Evolutionary conservation across 2,888 invertebrate species (phyloP), one percentile per base, ranked within the genome.

Genomic region (Flabesymbios commensalis): DNA sequence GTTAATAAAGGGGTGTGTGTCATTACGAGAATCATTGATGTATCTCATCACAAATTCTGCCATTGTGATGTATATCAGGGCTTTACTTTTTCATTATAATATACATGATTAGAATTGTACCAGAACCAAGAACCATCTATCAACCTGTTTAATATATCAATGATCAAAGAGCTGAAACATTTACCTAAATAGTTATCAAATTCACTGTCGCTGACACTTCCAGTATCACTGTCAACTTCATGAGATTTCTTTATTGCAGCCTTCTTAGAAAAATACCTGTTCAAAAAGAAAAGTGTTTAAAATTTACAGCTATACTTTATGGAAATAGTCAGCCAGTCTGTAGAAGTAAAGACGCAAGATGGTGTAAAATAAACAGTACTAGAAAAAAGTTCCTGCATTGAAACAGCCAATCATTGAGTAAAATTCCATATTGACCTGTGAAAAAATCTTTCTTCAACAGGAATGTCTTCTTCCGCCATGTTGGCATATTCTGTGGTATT

Each of bases 401-500:
- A 52, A 39, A 33, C 58, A 24, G 47, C 32, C 28, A 31, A 32
- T n/a, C n/a, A n/a, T n/a, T n/a, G n/a, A n/a, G n/a, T n/a, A n/a
- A n/a, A n/a, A n/a, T n/a, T n/a, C n/a, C n/a, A n/a, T n/a, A n/a
- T n/a, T n/a, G 83, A 91, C 86, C 87, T 88, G 76, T 92, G 90
- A 71, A 94, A 86, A 81, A 91, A 95, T 63, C 87, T 85, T 81
- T 98, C 97, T 74, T 98, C 97, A 0, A 91, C 92, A 0, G 96
- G 96, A 74, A 97, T 90, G 66, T 88, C 75, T 2, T 68, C 69
- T 65, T 78, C 78, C 4, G 68, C 88, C 64, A 88, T 87, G 64
- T 88, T 88, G 17, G 91, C 73, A 78, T 91, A 93, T 0, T 86
- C 83, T 0, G 88, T 82, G 0, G 90, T 91, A 69, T 88, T 90